These are phyloP conservation scores for Arctopsyche grandis DNA, from an alignment of 1,140 invertebrate genomes.

Conservation along the genomic window DNA sequence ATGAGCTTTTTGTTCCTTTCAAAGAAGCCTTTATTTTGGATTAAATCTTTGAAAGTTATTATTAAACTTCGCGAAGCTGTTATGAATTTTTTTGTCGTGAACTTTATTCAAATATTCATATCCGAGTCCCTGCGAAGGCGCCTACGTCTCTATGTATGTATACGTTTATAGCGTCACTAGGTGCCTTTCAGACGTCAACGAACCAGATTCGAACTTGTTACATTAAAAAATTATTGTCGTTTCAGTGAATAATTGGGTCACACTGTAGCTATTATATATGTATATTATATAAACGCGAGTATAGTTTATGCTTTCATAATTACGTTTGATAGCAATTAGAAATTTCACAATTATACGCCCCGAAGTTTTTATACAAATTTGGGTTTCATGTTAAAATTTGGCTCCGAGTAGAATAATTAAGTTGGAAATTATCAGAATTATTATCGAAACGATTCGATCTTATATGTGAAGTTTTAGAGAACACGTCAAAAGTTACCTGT, in stretches of 20 bases:
- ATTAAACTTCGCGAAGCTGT: constrained; percentile 21
- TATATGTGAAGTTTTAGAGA: background rate
- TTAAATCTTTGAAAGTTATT: constrained; percentile 37
- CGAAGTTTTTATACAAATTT: too few species aligned
- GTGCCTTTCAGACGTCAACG: too few species aligned
- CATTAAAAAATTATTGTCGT: too few species aligned
- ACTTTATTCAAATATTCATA: constrained; percentile 34
- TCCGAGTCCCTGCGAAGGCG: constrained; percentile 7
- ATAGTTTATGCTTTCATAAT: too few species aligned
- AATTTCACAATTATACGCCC: too few species aligned
- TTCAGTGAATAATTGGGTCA: too few species aligned
- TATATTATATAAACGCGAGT: too few species aligned
- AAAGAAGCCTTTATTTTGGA: constrained; percentile 33
- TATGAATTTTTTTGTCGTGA: constrained; percentile 33
- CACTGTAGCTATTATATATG: too few species aligned
- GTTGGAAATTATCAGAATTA: background rate
- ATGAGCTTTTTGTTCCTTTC: constrained; percentile 35
- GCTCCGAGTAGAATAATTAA: background rate
- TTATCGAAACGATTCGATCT: background rate
- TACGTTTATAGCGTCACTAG: too few species aligned
- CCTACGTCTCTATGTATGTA: background rate
- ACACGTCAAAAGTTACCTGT: background rate
- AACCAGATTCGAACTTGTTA: too few species aligned
- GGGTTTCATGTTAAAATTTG: too few species aligned
- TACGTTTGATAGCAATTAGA: too few species aligned